These are phyloP conservation scores for Aspidiotus destructor DNA, from an alignment of 2,888 invertebrate genomes.

Conservation along the genomic window DNA sequence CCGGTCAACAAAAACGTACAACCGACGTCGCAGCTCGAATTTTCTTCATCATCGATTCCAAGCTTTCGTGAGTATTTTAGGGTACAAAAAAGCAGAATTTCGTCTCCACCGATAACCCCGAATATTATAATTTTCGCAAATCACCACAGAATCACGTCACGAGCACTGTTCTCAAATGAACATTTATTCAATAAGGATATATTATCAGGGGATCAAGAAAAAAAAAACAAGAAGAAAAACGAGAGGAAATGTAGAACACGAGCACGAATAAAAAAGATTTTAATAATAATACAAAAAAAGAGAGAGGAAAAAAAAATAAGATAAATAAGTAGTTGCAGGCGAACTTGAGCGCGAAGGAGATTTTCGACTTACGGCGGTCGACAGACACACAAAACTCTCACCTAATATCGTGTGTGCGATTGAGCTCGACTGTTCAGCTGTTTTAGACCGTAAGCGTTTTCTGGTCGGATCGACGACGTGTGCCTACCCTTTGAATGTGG, in stretches of 20 bases:
- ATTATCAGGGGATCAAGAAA: neutral
- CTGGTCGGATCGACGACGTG: constrained; percentile 20
- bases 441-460: constrained; percentile 12
- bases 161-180: neutral
- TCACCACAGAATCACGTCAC: constrained; percentile 1
- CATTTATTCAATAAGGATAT: too few relatives aligned
- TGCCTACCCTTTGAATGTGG: constrained; percentile 21
- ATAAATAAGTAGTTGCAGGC: constrained; percentile 5
- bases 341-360: constrained; percentile 25
- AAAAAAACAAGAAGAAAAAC: neutral
- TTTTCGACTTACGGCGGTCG: constrained; percentile 25
- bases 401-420: constrained; percentile 16
- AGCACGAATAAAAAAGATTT: constrained; percentile 4
- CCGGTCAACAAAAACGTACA: constrained; percentile 2
- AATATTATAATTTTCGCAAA: constrained; percentile 2
- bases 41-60: neutral
- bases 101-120: neutral
- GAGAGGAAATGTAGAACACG: neutral
- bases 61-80: neutral
- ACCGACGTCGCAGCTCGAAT: neutral
- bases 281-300: neutral
- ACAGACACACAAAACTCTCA: constrained; percentile 25
- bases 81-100: too few relatives aligned
- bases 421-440: constrained; percentile 28
- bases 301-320: neutral